Conservation (phyloP, 2,113 vertebrate species). For the Amphiprion percula region DNA sequence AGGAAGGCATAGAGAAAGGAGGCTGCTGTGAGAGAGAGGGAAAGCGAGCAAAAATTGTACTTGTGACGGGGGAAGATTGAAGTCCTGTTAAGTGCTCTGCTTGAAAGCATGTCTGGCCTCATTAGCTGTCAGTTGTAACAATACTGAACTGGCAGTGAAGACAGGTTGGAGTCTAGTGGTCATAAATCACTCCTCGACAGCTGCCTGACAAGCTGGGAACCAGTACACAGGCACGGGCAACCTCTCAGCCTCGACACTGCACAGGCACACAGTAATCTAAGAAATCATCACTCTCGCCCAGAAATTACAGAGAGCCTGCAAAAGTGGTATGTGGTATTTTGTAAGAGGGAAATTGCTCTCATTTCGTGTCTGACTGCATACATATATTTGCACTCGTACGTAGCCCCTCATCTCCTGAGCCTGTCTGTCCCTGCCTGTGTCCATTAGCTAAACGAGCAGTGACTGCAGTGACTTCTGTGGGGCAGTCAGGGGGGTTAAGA, state of each 20-base stretch:
- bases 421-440: conserved; percentile 37
- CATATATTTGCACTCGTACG: conserved; percentile 11
- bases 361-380: conserved; percentile 34
- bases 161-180: conserved; percentile 92
- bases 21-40: conserved; percentile 46
- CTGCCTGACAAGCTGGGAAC: conserved; percentile 89
- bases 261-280: conserved; percentile 61
- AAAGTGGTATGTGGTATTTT: conserved; percentile 45
- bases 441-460: conserved; percentile 69
- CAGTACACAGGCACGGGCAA: conserved; percentile 82
- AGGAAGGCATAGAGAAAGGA: conserved; percentile 68
- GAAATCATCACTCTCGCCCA: conserved; percentile 53
- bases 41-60: conserved; percentile 66
- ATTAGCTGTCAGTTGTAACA: conserved; percentile 97
- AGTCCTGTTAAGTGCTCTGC: conserved; percentile 85
- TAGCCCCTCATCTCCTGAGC: conserved; percentile 1
- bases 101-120: conserved; percentile 94
- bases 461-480: conserved; percentile 61
- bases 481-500: conserved; percentile 51
- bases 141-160: conserved; percentile 94
- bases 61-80: conserved; percentile 81
- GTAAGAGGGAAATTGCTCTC: conserved; percentile 54
- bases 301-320: conserved; percentile 56
- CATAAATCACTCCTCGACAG: conserved; percentile 97
- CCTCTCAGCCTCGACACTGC: conserved; percentile 66